A percentile compares a stretch with the other conserved stretches of the same genome.
phyloP scores from a whole-genome alignment of 2,113 vertebrate species.

The Recurvirostra avosetta region DNA sequence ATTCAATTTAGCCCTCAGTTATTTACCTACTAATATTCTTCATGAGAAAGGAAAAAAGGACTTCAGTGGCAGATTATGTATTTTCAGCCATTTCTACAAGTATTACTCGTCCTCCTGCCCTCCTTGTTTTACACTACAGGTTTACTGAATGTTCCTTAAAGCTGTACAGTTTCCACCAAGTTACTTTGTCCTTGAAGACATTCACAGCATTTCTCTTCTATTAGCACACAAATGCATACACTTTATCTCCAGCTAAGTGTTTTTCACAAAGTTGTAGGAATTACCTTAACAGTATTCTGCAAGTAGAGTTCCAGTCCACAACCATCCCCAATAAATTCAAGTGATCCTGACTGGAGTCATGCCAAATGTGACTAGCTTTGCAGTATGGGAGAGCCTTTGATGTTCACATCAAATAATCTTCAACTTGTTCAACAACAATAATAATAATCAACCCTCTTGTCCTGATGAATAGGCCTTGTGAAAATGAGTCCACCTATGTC shows the following conservation, averaged over 20 bases:
- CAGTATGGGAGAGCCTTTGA: background rate
- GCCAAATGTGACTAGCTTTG: background rate
- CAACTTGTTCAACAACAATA: background rate
- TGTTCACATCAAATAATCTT: background rate
- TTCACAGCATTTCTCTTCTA: background rate
- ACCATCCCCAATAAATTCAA: background rate
- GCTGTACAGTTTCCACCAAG: background rate
- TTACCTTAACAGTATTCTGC: background rate
- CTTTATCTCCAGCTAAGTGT: background rate
- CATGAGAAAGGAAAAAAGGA: background rate
- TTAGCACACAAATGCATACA: background rate
- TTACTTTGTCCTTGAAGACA: background rate
- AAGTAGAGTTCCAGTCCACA: background rate
- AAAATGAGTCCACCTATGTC: background rate
- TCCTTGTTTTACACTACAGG: background rate
- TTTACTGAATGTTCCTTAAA: background rate
- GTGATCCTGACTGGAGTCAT: background rate
- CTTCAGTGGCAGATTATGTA: background rate
- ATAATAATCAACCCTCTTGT: background rate
- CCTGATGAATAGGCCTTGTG: background rate
- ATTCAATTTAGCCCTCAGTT: background rate
- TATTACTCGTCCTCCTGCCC: background rate
- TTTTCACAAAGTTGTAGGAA: background rate
- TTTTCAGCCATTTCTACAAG: background rate
- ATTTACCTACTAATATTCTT: background rate